Evolutionary conservation across 2,797 vertebrate genomes (phyloP).

Genomic region (Spatula clypeata): DNA sequence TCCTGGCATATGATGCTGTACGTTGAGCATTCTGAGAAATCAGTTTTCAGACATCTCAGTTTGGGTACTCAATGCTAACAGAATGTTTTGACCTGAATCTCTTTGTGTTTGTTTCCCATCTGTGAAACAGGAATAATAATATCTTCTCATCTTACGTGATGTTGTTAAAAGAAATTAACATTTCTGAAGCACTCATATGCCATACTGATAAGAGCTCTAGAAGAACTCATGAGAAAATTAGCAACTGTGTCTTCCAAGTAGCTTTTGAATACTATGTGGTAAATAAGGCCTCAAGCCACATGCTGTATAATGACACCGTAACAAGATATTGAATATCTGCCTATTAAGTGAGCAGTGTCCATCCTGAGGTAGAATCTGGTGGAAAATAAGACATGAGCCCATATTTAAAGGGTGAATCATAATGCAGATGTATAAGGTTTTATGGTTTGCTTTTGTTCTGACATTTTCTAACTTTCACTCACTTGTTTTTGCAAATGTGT

Average conservation of each 20-base stretch:
- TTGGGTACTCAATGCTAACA: not conserved
- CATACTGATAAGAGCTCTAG: conserved; percentile 40
- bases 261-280: not conserved
- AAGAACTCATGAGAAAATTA: conserved; percentile 14
- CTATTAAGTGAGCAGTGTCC: conserved; percentile 44
- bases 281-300: conserved; percentile 17
- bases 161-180: conserved; percentile 18
- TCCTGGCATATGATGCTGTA: conserved; percentile 8
- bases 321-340: conserved; percentile 43
- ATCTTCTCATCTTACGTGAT: conserved; percentile 5
- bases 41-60: conserved; percentile 30
- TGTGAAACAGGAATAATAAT: conserved; percentile 65
- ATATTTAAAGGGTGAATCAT: conserved; percentile 31
- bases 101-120: conserved; percentile 70
- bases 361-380: conserved; percentile 22
- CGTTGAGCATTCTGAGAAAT: conserved; percentile 13
- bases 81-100: conserved; percentile 65
- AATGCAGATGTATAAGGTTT: not conserved
- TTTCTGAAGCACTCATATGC: conserved; percentile 20
- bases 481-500: not conserved
- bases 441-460: not conserved
- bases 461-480: not conserved
- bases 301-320: not conserved
- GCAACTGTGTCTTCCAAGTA: conserved; percentile 16
- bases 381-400: conserved; percentile 19